Evolutionary conservation across 2,113 vertebrate genomes (phyloP).

Genomic region (Sclerurus mexicanus): DNA sequence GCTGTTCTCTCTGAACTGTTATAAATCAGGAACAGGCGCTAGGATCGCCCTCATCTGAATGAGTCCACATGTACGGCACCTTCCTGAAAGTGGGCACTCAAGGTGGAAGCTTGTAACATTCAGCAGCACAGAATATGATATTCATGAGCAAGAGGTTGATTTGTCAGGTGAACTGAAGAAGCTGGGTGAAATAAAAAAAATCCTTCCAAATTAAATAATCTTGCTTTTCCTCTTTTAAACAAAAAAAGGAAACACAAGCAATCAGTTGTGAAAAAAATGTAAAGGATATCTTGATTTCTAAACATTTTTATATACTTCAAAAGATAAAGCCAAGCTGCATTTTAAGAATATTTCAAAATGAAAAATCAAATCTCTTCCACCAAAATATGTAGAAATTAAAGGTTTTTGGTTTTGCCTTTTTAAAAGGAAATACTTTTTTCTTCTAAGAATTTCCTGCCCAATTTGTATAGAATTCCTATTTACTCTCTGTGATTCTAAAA

Average conservation of each 20-base stretch:
- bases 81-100: background rate
- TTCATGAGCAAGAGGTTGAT: background rate
- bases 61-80: background rate
- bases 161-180: background rate
- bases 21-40: background rate
- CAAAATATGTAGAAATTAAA: background rate
- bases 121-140: background rate
- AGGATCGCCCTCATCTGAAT: background rate
- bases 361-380: background rate
- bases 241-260: background rate
- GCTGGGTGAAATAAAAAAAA: background rate
- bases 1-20: background rate
- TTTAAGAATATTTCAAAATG: background rate
- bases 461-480: background rate
- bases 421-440: fast-evolving
- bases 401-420: background rate
- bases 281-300: background rate
- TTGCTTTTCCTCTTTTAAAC: background rate
- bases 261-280: background rate
- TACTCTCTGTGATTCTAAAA: background rate
- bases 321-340: background rate
- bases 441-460: background rate
- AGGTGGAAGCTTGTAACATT: background rate
- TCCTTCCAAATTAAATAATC: background rate
- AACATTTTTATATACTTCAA: background rate